Conservation (phyloP, 2,888 invertebrate genomes). For the Conistra vaccinii region DNA sequence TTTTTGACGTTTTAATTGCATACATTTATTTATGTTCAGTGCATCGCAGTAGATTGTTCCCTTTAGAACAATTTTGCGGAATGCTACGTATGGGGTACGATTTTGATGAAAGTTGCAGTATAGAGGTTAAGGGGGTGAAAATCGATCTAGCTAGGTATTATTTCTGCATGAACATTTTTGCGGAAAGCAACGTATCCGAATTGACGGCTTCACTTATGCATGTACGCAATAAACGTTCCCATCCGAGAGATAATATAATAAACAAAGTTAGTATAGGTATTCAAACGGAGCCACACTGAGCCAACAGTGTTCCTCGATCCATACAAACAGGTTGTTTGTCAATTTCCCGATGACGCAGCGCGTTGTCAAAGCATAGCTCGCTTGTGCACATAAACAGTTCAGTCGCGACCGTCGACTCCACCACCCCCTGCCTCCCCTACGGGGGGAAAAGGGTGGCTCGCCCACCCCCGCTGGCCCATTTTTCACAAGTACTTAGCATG, state of each 20-base stretch:
- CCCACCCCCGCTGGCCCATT: conserved; percentile 77
- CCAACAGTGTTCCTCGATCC: conserved; percentile 55
- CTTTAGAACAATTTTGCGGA: conserved; percentile 20
- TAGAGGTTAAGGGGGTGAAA: no score
- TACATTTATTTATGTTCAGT: neutral
- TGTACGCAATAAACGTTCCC: conserved; percentile 28
- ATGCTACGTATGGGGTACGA: conserved; percentile 8
- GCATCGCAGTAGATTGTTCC: neutral
- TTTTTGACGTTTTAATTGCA: conserved; percentile 20
- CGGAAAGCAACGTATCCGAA: conserved; percentile 9
- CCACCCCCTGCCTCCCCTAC: conserved; percentile 60
- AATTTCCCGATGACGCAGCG: conserved; percentile 86
- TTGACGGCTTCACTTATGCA: conserved; percentile 24
- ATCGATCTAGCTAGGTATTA: no score
- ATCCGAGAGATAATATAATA: conserved; percentile 22
- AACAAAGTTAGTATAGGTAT: conserved; percentile 47
- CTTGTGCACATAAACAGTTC: conserved; percentile 86
- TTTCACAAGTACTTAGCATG: conserved; percentile 82
- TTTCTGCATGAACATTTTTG: conserved; percentile 18
- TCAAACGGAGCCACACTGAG: conserved; percentile 43
- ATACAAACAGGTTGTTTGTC: conserved; percentile 83
- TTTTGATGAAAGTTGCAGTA: no score
- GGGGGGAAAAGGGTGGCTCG: conserved; percentile 48
- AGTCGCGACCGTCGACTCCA: conserved; percentile 72
- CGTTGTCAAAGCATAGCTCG: conserved; percentile 82